phyloP scores from a whole-genome alignment of 2,888 invertebrate species.

The Hirtodrosophila trivittata region DNA sequence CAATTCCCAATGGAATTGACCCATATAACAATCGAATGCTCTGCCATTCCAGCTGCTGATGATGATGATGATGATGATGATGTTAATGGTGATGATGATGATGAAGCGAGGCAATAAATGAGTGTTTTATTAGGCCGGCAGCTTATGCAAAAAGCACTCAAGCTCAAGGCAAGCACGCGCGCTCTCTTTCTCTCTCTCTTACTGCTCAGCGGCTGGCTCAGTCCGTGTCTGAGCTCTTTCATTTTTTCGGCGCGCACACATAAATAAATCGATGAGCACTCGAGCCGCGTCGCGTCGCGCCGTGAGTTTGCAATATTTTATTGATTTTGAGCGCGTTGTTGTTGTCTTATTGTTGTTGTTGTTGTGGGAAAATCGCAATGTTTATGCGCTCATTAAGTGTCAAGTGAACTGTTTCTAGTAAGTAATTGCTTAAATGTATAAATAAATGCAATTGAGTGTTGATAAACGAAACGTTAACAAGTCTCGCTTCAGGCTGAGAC shows the following conservation, averaged over 20 bases:
- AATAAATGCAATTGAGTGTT: constrained; percentile 43
- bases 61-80: constrained; percentile 21
- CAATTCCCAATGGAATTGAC: constrained; percentile 83
- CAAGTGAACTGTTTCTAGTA: constrained; percentile 36
- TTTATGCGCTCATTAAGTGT: constrained; percentile 48
- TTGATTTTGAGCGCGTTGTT: constrained; percentile 57
- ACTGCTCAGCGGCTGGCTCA: constrained; percentile 2
- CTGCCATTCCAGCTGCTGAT: constrained; percentile 51
- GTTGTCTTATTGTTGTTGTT: constrained; percentile 19
- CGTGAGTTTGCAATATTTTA: constrained; percentile 42
- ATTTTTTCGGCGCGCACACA: constrained; percentile 58
- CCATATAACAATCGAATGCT: constrained; percentile 74
- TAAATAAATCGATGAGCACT: constrained; percentile 74
- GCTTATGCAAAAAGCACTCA: constrained; percentile 67
- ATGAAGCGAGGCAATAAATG: constrained; percentile 57
- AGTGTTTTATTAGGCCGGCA: constrained; percentile 67
- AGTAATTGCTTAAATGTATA: constrained; percentile 25
- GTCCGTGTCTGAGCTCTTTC: constrained; percentile 39
- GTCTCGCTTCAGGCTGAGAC: constrained; percentile 9
- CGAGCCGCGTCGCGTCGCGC: constrained; percentile 50
- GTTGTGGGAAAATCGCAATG: constrained; percentile 18
- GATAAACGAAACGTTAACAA: constrained; percentile 29
- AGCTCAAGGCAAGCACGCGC: constrained; percentile 43
- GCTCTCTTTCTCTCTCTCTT: constrained; percentile 27
- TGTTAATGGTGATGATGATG: constrained; percentile 31